Evolutionary conservation across 1,140 invertebrate species (phyloP).

Genomic region (Magallana gigas): DNA sequence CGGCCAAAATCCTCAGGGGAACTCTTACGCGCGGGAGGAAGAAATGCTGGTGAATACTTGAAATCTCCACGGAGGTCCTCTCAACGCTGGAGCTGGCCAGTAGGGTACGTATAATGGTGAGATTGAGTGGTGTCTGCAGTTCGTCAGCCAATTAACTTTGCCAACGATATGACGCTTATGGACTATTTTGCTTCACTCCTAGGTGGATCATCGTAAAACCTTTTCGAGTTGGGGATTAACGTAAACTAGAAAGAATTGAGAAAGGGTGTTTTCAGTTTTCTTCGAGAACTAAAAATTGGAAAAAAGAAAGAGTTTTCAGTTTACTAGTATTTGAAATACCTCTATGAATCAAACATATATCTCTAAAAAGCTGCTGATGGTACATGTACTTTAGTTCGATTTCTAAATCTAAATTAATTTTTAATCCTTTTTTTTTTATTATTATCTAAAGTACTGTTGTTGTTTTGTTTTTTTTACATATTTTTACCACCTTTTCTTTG

Average conservation of each 20-base stretch:
- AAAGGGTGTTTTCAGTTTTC: neutral
- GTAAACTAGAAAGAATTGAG: neutral
- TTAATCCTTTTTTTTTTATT: too few relatives aligned
- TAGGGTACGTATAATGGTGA: slow-evolving; percentile 15
- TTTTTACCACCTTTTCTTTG: too few relatives aligned
- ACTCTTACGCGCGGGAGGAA: slow-evolving; percentile 29
- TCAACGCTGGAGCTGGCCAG: slow-evolving; percentile 4
- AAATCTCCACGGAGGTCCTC: slow-evolving; percentile 28
- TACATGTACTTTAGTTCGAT: too few relatives aligned
- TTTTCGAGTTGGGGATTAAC: neutral
- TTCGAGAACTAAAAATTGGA: neutral
- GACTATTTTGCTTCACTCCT: slow-evolving; percentile 3
- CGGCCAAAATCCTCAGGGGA: slow-evolving; percentile 1
- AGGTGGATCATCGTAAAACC: neutral
- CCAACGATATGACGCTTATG: slow-evolving; percentile 26
- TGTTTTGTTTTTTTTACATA: too few relatives aligned
- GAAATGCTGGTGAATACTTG: slow-evolving; percentile 16
- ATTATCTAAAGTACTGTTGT: too few relatives aligned
- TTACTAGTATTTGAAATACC: too few relatives aligned
- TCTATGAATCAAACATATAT: too few relatives aligned
- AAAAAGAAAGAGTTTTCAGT: too few relatives aligned
- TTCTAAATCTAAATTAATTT: too few relatives aligned
- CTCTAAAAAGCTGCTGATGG: too few relatives aligned
- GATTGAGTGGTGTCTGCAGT: slow-evolving; percentile 32
- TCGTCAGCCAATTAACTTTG: slow-evolving; percentile 19